Base-by-base conservation (phyloP, 2,113 vertebrate genomes). In the Xyrauchen texanus region DNA sequence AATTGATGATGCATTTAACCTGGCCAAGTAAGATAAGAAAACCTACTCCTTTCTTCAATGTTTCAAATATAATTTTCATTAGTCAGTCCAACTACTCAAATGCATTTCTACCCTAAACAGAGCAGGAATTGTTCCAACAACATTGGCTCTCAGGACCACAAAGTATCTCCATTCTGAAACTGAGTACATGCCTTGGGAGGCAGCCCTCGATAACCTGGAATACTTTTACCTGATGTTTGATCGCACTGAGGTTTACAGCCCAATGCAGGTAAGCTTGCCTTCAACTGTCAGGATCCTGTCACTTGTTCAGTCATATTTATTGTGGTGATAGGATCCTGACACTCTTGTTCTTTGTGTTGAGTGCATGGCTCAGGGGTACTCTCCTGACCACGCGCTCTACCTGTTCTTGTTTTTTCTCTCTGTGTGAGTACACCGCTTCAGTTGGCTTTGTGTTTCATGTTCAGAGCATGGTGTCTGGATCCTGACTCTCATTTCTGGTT, bases 181-280 rank as follows among this genome's bases (percentile, higher is more conserved):
- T 0, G 91, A 86, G 0, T 98, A 96, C 88, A 91, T 98, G 81
- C 97, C 97, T 42, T 99, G 97, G 97, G 8, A 92, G 68, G 92
- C 95, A 0, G 95, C 96, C 0, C 85, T 98, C 47, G 88, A 13
- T 77, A 96, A 92, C 86, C 90, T 98, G 4, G 63, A 77, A 15
- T 97, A 96, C 90, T 95, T 94, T 85, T 85, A 88, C 84, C 91
- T 94, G 81, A 97, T 99, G 96, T 95, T 99, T 0, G 96, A 99
- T 76, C 95, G 96, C 84, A 92, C 91, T 0, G 93, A 95, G 16
- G 93, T 96, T 63, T 96, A 95, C 0, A 94, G 94, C 11, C 78
- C 76, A 70, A 93, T 99, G 90, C 87, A 92, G 95, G 97, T 98
- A 86, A 51, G 52, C 13, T 3, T 10, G n/a, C 21, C 3, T 34